Conservation (phyloP, 2,797 vertebrate species). For the Antrozous pallidus region DNA sequence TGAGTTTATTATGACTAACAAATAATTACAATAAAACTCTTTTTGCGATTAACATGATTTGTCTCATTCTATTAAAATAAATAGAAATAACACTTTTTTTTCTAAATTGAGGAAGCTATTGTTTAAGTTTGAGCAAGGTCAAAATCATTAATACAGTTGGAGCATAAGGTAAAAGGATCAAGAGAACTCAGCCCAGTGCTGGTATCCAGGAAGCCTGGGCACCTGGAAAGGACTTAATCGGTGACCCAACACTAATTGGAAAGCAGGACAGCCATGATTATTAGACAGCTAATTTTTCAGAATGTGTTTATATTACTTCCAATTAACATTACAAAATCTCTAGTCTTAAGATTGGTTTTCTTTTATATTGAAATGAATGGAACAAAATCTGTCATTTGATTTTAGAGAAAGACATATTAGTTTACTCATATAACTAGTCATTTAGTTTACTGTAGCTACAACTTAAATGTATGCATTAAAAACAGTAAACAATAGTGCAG, state of each 20-base stretch:
- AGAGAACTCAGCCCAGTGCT: constrained; percentile 57
- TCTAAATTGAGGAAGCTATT: constrained; percentile 55
- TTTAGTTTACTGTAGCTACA: constrained; percentile 3
- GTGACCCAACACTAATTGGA: constrained; percentile 74
- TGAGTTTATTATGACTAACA: neutral
- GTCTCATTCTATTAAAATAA: neutral
- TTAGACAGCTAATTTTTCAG: constrained; percentile 72
- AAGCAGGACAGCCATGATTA: constrained; percentile 66
- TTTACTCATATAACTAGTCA: constrained; percentile 1
- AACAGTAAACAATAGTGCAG: constrained; percentile 1
- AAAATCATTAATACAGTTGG: constrained; percentile 76
- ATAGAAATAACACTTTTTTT: neutral
- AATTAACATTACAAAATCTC: constrained; percentile 70
- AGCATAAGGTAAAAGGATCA: constrained; percentile 72
- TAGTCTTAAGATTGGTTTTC: constrained; percentile 55
- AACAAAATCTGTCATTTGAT: constrained; percentile 57
- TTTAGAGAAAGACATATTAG: constrained; percentile 45
- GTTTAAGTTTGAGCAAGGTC: constrained; percentile 66
- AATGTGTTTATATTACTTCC: constrained; percentile 70
- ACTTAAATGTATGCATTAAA: neutral
- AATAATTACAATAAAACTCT: neutral
- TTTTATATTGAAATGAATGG: constrained; percentile 57
- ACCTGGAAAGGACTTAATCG: constrained; percentile 81
- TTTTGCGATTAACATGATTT: neutral
- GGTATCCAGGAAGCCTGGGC: constrained; percentile 74